Evolutionary conservation across 2,113 vertebrate genomes (phyloP), one percentile per base, ranked within the genome.

Genomic region (Laticauda laticaudata): DNA sequence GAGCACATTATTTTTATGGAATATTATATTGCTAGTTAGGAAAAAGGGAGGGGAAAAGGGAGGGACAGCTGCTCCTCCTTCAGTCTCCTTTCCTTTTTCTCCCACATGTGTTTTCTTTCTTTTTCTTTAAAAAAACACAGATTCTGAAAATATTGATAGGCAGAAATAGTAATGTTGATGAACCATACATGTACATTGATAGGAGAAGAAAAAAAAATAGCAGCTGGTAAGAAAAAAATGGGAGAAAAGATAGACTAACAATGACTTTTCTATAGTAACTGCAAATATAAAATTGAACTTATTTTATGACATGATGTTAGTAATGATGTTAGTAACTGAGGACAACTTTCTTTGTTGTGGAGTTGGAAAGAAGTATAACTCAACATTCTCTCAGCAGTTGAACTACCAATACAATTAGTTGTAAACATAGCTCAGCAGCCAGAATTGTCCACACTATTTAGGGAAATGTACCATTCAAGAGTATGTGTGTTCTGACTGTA

Each of bases 131-230:
- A 91, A 89, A 95, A 94, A 92, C 29, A 94, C 93, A 96, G 94
- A 94, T 97, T 92, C 92, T 92, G 92, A 64, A 92, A 92, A 94
- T 96, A 95, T 92, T 96, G 91, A 94, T 69, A 94, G 81, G 91
- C 75, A 92, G 95, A 94, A 97, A 97, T 55, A 96, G 92, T 90
- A 96, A 94, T 91, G 94, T 92, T 92, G 51, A 92, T 11, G 93
- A 93, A 95, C 94, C 64, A 96, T 57, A 91, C 96, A 95, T 95
- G 10, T 96, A 89, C 8, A 90, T 97, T 94, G 91, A 94, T 95
- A 95, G 90, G 93, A 45, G 57, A 51, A 59, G 57, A 59, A 18
- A 93, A 94, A 95, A 94, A 95, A 93, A 96, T 94, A 93, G 14
- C 61, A 93, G 95, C 89, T 26, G 34, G 43, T 87, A 34, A 59